Base-by-base conservation (phyloP, 2,113 vertebrate genomes). In the Gymnogyps californianus region DNA sequence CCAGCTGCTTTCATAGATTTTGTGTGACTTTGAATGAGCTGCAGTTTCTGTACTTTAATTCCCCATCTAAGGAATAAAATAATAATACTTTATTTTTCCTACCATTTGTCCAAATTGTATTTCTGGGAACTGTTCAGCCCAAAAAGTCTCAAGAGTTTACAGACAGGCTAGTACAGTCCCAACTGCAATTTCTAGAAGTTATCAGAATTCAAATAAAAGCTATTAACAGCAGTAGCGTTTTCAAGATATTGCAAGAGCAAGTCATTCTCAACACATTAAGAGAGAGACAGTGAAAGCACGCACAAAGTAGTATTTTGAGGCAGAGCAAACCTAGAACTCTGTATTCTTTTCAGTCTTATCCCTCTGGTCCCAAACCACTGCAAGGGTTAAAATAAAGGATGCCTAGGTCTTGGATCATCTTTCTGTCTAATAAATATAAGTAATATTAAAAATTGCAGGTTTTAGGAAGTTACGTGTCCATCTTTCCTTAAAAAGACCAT, bases 61-160 rank as follows among this genome's bases (percentile, higher is more conserved):
- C 13, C 44, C 36, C 40, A 32, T 47, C 58, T 74, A 70, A 44
- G 36, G 34, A 91, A 91, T 57, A 77, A 87, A 89, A 85, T 26
- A 59, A 59, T 87, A 87, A 79, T 38, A 82, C 70, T 91, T 90
- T 42, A 2, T 67, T 83, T 83, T 82, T 82, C 57, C 61, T 70
- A 55, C 40, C 29, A 79, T 64, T 86, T 76, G 62, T 83, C 57
- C 69, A 91, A 70, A 83, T 38, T 70, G 9, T 55, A 87, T 75
- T 93, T 94, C 64, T 90, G 90, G 65, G 51, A 97, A 89, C 69
- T 55, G 74, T 51, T 95, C 70, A 42, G 51, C n/a, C 44, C 70
- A 71, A 51, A 71, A 84, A 55, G n/a, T 59, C 90, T 94, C 13
- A 1, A 42, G 55, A 62, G 70, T 79, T 80, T 90, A 87, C 32